A percentile compares a stretch with the other conserved stretches of the same genome.
Conservation (phyloP, 2,797 vertebrate species). For the Pantherophis vulpinus region DNA sequence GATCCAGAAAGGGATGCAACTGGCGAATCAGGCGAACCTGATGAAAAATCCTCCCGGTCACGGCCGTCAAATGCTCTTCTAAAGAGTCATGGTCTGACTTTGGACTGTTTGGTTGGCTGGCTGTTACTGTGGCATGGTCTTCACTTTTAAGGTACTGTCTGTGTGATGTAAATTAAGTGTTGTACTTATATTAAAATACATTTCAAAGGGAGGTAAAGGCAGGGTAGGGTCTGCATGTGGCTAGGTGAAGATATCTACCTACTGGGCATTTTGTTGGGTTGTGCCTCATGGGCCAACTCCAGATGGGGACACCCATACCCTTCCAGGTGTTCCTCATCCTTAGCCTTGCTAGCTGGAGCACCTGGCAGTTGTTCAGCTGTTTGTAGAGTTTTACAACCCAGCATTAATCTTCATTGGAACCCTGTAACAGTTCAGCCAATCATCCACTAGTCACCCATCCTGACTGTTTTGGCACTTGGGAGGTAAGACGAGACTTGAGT, state of each 20-base stretch:
- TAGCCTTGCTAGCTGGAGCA: neutral
- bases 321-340: neutral
- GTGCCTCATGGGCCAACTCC: neutral
- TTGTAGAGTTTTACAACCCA: no score
- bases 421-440: neutral
- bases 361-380: neutral
- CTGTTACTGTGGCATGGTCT: no score
- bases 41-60: no score
- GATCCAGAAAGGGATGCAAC: no score
- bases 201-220: constrained; percentile 75
- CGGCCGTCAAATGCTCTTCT: no score
- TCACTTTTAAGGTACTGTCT: no score
- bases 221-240: neutral
- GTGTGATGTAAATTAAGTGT: no score
- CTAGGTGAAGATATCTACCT: neutral
- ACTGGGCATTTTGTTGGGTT: neutral
- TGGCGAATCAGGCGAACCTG: no score
- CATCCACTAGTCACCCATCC: neutral
- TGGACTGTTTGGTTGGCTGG: no score
- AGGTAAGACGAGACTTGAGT: neutral
- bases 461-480: neutral
- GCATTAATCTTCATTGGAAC: neutral
- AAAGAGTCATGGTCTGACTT: no score
- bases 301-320: neutral
- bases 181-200: no score